phyloP scores from a whole-genome alignment of 2,797 vertebrate species.

The Hydrocynus forskahlii region DNA sequence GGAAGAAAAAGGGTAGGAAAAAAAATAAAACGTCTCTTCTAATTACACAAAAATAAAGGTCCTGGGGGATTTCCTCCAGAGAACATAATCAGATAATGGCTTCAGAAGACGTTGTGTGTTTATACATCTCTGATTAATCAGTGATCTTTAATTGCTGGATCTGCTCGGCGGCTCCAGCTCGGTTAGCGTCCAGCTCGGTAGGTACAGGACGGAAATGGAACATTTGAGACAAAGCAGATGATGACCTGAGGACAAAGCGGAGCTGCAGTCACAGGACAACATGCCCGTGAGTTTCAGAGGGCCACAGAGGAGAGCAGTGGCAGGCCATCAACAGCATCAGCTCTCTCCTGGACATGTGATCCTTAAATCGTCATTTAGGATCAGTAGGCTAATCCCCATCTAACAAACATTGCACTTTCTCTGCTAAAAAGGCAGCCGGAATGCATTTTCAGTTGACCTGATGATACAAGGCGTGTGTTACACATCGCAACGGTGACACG shows the following conservation, averaged over 20 bases:
- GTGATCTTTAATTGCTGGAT: conserved; percentile 44
- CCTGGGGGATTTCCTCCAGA: conserved; percentile 70
- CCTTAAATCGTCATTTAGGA: not conserved
- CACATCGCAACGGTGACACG: conserved; percentile 32
- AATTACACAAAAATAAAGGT: conserved; percentile 70
- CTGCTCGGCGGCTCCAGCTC: conserved; percentile 9
- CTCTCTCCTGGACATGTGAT: not conserved
- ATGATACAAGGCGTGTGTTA: conserved; percentile 9
- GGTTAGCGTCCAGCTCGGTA: conserved; percentile 24
- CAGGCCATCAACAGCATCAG: not conserved
- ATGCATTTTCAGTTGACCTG: conserved; percentile 17
- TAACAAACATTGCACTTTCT: not conserved
- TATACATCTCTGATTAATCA: conserved; percentile 68
- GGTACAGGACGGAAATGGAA: not conserved
- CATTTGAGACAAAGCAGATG: conserved; percentile 18
- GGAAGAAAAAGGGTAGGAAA: too few species aligned
- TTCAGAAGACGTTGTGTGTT: conserved; percentile 73
- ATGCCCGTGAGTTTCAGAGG: not conserved
- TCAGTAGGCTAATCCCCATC: not conserved
- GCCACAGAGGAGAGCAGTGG: not conserved
- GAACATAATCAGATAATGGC: conserved; percentile 74
- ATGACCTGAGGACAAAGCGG: not conserved
- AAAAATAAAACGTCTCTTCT: conserved; percentile 70
- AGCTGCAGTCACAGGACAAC: not conserved
- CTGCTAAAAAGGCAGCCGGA: not conserved